Evolutionary conservation across 2,113 vertebrate genomes (phyloP), one percentile per base, ranked within the genome.

Genomic region (Dermatemys mawii): DNA sequence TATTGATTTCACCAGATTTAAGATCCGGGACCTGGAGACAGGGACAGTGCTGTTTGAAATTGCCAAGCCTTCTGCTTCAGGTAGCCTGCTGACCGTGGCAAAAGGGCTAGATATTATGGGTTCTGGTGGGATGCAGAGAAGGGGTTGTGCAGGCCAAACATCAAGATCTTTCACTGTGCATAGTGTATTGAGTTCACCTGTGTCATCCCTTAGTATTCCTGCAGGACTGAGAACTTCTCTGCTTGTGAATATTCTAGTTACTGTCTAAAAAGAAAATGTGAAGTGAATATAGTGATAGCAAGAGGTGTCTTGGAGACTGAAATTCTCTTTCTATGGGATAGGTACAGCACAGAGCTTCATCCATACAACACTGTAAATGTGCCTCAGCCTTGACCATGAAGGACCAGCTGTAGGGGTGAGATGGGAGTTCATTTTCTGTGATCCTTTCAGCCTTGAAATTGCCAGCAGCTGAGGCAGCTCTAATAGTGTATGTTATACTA

Each of bases 1-100:
- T 93, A 99, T 99, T 88, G 99, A 99, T 95, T 99, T 99, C 88
- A 99, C 99, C 10, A 99, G 99, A 78, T 99, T 99, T 97, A 99
- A 99, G 98, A 99, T 99, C 93, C 98, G 99, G 94, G 99, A 99
- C 96, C 98, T 99, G 92, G 99, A 99, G 97, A 99, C 99, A 0
- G 99, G 99, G 83, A 99, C 99, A 0, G 99, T 99, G 84, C 98
- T 99, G 17, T 99, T 99, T 97, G 99, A 99, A 98, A 99, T 99
- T 48, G 99, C 99, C 96, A 99, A 99, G 94, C 99, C 99, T 4
- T 99, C 99, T n/a, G 97, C 98, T 92, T 97, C 98, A 94, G 98
- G 99, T 99, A 95, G n/a, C 29, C 14, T 2, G 1, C 38, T n/a
- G 6, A 83, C 0, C 0, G 24, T n/a, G 35, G 24, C 3, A 17